Conservation (phyloP, 2,797 vertebrate genomes). For the Spinus pinus region DNA sequence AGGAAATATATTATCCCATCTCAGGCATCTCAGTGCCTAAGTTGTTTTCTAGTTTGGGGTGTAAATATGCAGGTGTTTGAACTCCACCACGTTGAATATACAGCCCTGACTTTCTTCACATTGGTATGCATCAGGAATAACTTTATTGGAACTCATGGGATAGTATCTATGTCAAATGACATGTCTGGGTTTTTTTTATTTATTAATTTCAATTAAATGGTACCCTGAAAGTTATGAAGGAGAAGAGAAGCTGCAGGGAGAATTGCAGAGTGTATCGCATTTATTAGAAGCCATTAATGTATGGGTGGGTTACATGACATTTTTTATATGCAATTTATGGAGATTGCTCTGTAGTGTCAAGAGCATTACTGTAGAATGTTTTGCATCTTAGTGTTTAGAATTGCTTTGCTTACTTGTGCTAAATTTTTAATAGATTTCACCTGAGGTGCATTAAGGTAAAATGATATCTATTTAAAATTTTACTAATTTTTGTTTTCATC, state of each 20-base stretch:
- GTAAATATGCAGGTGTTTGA: background rate
- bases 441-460: background rate
- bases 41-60: background rate
- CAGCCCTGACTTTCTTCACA: background rate
- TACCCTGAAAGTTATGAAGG: background rate
- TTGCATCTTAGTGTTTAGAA: background rate
- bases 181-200: background rate
- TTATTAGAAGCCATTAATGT: background rate
- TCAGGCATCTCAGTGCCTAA: background rate
- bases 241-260: background rate
- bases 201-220: background rate
- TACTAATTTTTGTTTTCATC: background rate
- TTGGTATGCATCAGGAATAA: background rate
- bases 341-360: background rate
- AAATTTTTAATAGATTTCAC: background rate
- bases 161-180: background rate
- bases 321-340: background rate
- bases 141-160: background rate
- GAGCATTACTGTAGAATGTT: background rate
- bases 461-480: background rate
- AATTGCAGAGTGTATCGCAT: background rate
- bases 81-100: background rate
- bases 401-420: background rate
- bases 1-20: background rate
- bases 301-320: background rate